Conservation (phyloP, 2,113 vertebrate species). For the Oplegnathus fasciatus region DNA sequence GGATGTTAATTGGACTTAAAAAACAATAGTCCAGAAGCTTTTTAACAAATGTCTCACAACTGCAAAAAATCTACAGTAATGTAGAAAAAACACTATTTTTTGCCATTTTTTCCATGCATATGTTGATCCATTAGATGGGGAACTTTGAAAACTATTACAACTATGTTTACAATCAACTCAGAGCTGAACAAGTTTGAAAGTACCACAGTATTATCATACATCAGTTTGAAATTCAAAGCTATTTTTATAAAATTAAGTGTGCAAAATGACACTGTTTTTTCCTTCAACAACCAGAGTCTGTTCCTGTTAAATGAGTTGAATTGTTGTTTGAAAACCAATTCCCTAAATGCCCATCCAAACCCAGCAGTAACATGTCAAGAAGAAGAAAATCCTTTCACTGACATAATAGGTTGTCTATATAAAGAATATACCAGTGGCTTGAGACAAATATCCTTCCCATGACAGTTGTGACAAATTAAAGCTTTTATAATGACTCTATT, state of each 20-base stretch:
- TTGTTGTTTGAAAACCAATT: background rate
- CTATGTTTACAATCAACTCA: background rate
- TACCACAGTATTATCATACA: background rate
- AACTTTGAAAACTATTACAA: slow-evolving; percentile 5
- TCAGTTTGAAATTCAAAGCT: slow-evolving; percentile 1
- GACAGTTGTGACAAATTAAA: slow-evolving; percentile 25
- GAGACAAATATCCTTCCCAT: background rate
- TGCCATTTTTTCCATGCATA: background rate
- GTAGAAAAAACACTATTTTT: slow-evolving; percentile 11
- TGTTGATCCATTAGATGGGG: background rate
- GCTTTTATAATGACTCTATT: slow-evolving; percentile 51
- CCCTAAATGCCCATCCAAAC: slow-evolving; percentile 1
- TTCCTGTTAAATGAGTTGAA: background rate
- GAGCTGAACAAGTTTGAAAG: background rate
- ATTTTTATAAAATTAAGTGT: background rate
- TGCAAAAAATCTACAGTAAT: background rate
- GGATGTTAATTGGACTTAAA: slow-evolving; percentile 18
- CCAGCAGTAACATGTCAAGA: background rate
- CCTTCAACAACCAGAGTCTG: background rate
- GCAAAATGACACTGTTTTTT: background rate
- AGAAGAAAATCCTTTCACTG: background rate
- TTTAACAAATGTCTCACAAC: background rate
- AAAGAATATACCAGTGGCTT: slow-evolving; percentile 8
- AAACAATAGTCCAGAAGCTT: slow-evolving; percentile 5
- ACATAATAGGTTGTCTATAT: background rate